Base-by-base conservation (phyloP, 23 tunicate genomes). In the Botrylloides violaceus region DNA sequence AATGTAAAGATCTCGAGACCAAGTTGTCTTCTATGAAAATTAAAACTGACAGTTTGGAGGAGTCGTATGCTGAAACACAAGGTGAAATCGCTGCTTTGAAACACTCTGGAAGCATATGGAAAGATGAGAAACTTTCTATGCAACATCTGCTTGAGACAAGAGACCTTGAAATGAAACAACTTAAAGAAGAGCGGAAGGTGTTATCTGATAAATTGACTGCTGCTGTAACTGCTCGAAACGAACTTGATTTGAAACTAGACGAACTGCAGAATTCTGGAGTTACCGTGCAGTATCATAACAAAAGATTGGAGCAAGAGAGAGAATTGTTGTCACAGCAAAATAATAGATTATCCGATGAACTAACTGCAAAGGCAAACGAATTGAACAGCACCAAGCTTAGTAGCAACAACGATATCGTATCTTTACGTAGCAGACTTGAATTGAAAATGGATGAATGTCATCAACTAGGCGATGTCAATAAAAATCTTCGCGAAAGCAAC, bases 141-240 rank as follows among this genome's bases (percentile, higher is more conserved):
- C 84, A 88, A 72, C 96, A 88, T 73, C 21, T 66, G 9, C 47
- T 88, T 5, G 84, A 88, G 32, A 78, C 73, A 29, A 49, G 78
- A 35, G 96, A 88, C 50, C 30, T 82, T n/a, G 96, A 88, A 88
- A 77, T 81, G 19, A 53, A 79, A 18, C 28, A 76, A 27, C 61
- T 88, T 30, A 88, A 82, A 87, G 95, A 76, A 32, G 95, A 87
- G 58, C 80, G 95, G 95, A 80, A 76, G 31, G 62, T 65, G 0
- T 24, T 87, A n/a, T 87, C 95, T 58, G 86, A 80, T 12, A 70
- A 80, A 20, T 28, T 87, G 71, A 43, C 66, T 37, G 83, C 61
- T 53, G 66, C 79, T 2, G 80, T 78, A 5, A 3, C 39, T 33
- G 19, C 34, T 3, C 80, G 70, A 55, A 87, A 87, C 71, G 79